These are phyloP conservation scores for Drosophila sucinea DNA, from an alignment of 1,140 invertebrate genomes.

Conservation along the genomic window DNA sequence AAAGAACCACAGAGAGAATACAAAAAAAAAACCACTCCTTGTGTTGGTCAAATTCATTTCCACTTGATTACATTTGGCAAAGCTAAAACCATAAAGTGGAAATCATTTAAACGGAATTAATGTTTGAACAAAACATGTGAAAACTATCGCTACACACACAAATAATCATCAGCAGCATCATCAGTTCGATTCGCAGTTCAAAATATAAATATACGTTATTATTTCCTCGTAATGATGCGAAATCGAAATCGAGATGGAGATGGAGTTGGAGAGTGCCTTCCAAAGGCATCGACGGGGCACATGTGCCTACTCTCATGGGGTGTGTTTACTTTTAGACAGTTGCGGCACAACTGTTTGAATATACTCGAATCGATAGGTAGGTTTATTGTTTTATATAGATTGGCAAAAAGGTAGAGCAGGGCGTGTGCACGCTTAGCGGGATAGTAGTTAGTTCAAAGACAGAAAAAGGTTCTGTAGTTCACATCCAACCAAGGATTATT, in stretches of 20 bases:
- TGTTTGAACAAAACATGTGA: constrained; percentile 78
- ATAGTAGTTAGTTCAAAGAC: constrained; percentile 3
- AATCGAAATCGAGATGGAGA: not conserved
- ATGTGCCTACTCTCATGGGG: not conserved
- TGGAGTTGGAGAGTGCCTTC: constrained; percentile 19
- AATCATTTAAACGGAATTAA: constrained; percentile 80
- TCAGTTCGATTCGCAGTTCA: constrained; percentile 27
- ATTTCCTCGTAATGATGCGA: not conserved
- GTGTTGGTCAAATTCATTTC: constrained; percentile 81
- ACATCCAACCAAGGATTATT: not conserved
- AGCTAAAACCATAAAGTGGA: constrained; percentile 60
- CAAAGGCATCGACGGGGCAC: not conserved
- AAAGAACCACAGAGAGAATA: constrained; percentile 40
- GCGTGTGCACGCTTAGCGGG: constrained; percentile 61
- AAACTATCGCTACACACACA: constrained; percentile 61
- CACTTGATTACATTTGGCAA: constrained; percentile 66
- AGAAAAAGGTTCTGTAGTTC: not conserved
- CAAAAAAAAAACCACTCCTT: constrained; percentile 55
- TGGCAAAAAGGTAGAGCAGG: constrained; percentile 71
- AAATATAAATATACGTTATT: constrained; percentile 6
- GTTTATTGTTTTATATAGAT: constrained; percentile 19
- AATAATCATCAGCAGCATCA: constrained; percentile 5
- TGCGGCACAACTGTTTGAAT: constrained; percentile 55
- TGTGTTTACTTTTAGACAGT: constrained; percentile 22
- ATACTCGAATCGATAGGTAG: constrained; percentile 9